Evolutionary conservation across 2,797 vertebrate species (phyloP).

Genomic region (Lophura swinhoii): DNA sequence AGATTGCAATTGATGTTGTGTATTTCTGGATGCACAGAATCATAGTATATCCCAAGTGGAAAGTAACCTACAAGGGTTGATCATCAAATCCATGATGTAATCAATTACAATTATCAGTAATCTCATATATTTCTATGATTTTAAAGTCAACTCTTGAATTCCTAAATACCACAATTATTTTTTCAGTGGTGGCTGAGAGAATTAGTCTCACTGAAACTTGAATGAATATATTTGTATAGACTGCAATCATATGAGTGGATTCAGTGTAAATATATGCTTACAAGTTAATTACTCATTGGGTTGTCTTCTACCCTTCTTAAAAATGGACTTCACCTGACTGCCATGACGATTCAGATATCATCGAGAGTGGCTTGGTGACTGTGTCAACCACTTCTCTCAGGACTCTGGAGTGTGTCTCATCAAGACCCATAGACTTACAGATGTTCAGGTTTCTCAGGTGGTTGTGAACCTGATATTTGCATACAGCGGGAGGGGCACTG

Average conservation of each 20-base stretch:
- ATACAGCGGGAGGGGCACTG: too few relatives aligned
- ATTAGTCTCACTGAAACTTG: neutral
- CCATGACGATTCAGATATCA: too few relatives aligned
- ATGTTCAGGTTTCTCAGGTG: too few relatives aligned
- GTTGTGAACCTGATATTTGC: too few relatives aligned
- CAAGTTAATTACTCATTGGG: neutral
- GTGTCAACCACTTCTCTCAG: too few relatives aligned
- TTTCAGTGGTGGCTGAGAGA: neutral
- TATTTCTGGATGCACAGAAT: neutral
- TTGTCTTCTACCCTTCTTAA: neutral
- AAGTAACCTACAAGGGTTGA: neutral
- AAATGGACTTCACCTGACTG: too few relatives aligned
- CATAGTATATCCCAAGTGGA: neutral
- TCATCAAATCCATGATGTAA: neutral
- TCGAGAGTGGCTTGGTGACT: too few relatives aligned
- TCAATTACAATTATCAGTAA: too few relatives aligned
- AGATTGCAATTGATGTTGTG: neutral
- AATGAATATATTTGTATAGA: neutral
- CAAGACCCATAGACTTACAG: too few relatives aligned
- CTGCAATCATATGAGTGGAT: neutral
- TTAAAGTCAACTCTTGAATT: neutral
- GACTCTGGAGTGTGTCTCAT: too few relatives aligned
- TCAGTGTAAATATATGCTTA: neutral
- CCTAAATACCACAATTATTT: neutral
- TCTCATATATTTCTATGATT: neutral